These are phyloP conservation scores for Drosophila dives DNA, from an alignment of 2,888 invertebrate genomes.

Conservation along the genomic window DNA sequence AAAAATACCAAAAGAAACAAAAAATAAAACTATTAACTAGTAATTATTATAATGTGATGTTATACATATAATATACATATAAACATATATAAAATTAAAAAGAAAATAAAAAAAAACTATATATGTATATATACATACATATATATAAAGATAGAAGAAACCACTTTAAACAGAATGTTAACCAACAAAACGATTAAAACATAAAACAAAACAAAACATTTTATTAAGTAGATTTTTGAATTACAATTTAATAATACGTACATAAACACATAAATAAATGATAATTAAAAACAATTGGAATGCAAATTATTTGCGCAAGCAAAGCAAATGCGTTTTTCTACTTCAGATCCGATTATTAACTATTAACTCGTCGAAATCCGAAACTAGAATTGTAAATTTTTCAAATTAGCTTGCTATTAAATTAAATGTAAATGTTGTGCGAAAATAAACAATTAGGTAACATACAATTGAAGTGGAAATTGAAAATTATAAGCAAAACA, in stretches of 20 bases:
- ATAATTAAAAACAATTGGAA: conserved; percentile 20
- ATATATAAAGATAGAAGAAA: conserved; percentile 37
- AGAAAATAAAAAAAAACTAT: conserved; percentile 26
- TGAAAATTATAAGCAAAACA: neutral
- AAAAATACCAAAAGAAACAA: conserved; percentile 15
- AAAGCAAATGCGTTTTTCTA: conserved; percentile 58
- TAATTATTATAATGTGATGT: conserved; percentile 83
- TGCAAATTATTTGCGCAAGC: neutral
- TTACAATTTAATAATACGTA: conserved; percentile 64
- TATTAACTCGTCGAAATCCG: conserved; percentile 24
- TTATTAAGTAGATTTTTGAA: conserved; percentile 82
- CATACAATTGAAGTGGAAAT: conserved; percentile 21
- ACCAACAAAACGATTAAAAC: conserved; percentile 56
- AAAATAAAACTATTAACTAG: conserved; percentile 70
- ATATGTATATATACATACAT: conserved; percentile 26
- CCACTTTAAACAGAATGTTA: conserved; percentile 65
- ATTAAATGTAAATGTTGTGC: conserved; percentile 64
- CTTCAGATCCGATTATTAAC: conserved; percentile 16
- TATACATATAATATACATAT: conserved; percentile 62
- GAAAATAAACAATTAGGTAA: conserved; percentile 41
- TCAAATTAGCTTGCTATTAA: conserved; percentile 57
- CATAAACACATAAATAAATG: conserved; percentile 38
- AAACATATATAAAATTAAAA: conserved; percentile 37
- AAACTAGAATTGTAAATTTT: conserved; percentile 63
- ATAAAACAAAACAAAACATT: conserved; percentile 53